Conservation (phyloP, 2,888 invertebrate species). For the Drosophila antonietae region DNA sequence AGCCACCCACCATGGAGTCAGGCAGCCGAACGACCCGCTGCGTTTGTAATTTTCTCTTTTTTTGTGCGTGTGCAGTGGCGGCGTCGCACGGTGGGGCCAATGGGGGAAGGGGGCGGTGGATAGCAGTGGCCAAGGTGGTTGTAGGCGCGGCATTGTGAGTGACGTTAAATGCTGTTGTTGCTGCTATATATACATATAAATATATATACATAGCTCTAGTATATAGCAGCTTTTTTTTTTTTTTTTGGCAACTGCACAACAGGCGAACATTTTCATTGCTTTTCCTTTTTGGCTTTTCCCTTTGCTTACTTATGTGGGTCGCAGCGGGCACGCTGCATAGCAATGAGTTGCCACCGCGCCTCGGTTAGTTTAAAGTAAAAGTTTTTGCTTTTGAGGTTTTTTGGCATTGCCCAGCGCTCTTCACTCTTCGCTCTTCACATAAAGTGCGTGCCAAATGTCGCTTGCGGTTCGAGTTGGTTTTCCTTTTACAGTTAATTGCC, state of each 20-base stretch:
- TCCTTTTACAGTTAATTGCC: slow-evolving; percentile 62
- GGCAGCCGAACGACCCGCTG: slow-evolving; percentile 63
- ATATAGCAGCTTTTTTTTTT: slow-evolving; percentile 12
- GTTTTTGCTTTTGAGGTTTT: slow-evolving; percentile 60
- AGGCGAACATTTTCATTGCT: slow-evolving; percentile 46
- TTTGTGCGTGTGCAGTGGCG: slow-evolving; percentile 72
- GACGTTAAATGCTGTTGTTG: slow-evolving; percentile 62
- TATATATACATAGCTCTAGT: neutral
- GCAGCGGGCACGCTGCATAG: slow-evolving; percentile 66
- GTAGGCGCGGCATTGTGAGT: slow-evolving; percentile 63
- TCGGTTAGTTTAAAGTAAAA: slow-evolving; percentile 64
- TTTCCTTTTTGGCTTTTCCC: slow-evolving; percentile 47
- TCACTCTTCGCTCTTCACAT: slow-evolving; percentile 27
- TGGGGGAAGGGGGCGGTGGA: neutral
- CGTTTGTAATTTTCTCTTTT: slow-evolving; percentile 74
- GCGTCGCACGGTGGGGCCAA: slow-evolving; percentile 3
- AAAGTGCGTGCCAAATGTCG: slow-evolving; percentile 64
- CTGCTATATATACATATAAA: neutral
- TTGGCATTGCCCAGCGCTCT: slow-evolving; percentile 19
- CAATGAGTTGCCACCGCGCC: slow-evolving; percentile 43
- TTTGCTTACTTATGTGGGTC: slow-evolving; percentile 53
- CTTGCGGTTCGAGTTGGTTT: slow-evolving; percentile 46
- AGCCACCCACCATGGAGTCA: slow-evolving; percentile 26
- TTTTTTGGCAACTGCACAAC: slow-evolving; percentile 54
- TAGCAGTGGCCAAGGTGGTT: slow-evolving; percentile 16